Conservation (phyloP, 2,888 invertebrate genomes). For the Macaria liturata region DNA sequence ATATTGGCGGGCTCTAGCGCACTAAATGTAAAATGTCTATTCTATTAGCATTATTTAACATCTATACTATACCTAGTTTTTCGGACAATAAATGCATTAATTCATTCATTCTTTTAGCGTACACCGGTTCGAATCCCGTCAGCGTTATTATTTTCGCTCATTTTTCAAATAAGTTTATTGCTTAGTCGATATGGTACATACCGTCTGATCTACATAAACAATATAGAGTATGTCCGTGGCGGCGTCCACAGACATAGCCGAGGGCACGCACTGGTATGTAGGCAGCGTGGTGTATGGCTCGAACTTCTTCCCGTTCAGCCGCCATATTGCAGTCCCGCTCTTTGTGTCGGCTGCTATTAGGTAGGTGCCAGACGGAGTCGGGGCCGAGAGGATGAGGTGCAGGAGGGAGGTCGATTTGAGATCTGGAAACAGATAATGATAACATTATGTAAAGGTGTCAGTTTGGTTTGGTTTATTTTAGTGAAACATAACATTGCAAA, state of each 20-base stretch:
- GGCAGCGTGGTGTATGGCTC: constrained; percentile 85
- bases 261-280: constrained; percentile 86
- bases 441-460: background rate
- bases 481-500: too few species aligned
- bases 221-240: constrained; percentile 84
- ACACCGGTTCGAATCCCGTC: too few species aligned
- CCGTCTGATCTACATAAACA: constrained; percentile 91
- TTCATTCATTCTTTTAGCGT: too few species aligned
- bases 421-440: constrained; percentile 61
- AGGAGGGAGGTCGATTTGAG: constrained; percentile 81
- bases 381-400: constrained; percentile 58
- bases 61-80: too few species aligned
- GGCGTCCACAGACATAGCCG: constrained; percentile 88
- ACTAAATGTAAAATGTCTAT: too few species aligned
- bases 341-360: constrained; percentile 86
- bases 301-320: constrained; percentile 55
- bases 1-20: too few species aligned
- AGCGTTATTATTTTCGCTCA: too few species aligned
- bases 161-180: too few species aligned
- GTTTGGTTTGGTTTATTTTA: too few species aligned
- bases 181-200: too few species aligned
- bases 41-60: too few species aligned
- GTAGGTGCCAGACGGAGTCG: constrained; percentile 63
- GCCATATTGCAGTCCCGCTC: constrained; percentile 87
- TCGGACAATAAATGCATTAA: too few species aligned